phyloP scores from a whole-genome alignment of 2,888 invertebrate genomes.

The Carabus problematicus region DNA sequence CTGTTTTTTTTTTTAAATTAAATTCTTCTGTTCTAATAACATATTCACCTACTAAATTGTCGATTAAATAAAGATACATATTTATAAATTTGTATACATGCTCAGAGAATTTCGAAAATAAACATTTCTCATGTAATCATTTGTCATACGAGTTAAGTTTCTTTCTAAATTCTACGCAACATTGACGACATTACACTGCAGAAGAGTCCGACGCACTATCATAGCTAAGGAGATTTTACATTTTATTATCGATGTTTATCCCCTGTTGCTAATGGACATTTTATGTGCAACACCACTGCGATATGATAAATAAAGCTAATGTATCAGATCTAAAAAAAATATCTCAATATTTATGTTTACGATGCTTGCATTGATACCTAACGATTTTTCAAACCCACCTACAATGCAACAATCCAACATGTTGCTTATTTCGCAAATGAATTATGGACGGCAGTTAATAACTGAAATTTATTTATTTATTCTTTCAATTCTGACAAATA shows the following conservation, averaged over 20 bases:
- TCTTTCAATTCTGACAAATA: too few species aligned
- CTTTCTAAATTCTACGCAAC: conserved; percentile 4
- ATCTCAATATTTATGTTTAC: conserved; percentile 11
- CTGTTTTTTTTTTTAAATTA: too few species aligned
- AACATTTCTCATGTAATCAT: too few species aligned
- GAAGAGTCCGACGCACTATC: not conserved
- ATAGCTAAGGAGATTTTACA: too few species aligned
- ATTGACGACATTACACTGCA: not conserved
- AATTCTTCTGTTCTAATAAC: too few species aligned
- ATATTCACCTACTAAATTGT: too few species aligned
- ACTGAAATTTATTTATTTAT: not conserved
- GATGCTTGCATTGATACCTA: conserved; percentile 7
- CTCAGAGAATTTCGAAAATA: too few species aligned
- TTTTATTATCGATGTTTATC: conserved; percentile 16
- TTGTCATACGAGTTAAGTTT: not conserved
- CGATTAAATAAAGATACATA: too few species aligned
- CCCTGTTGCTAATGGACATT: conserved; percentile 16
- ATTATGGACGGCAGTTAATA: not conserved
- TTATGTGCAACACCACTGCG: conserved; percentile 14
- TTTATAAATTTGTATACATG: too few species aligned
- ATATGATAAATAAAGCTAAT: conserved; percentile 15
- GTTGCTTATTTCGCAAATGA: too few species aligned
- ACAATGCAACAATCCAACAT: not conserved
- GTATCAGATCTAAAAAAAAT: not conserved
- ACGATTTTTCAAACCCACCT: not conserved